Base-by-base conservation (phyloP, 2,797 vertebrate genomes). In the Liasis olivaceus region DNA sequence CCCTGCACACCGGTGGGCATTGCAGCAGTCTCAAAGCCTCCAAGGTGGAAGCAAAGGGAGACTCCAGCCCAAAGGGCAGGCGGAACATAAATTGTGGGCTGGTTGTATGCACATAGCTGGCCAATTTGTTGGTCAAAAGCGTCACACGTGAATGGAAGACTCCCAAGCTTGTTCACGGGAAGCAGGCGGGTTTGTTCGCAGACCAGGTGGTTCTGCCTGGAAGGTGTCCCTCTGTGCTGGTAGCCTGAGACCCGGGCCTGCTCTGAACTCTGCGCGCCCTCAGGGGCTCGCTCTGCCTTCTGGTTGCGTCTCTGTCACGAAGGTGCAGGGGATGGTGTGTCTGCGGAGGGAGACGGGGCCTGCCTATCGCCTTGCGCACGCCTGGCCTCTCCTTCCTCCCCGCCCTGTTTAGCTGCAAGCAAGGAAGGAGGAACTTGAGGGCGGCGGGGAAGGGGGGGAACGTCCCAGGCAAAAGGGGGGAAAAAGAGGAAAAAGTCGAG, bases 291-390 rank as follows among this genome's bases (percentile, higher is more conserved):
- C 36, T 77, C 2, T 22, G 85, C 3, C 84, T 5, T 28, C 9
- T 0, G 5, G 4, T 22, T 72, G 69, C 12, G 8, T 42, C 42
- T 24, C 14, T 5, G 2, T 0, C 0, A 0, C 12, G 20, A 7
- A 84, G 54, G 26, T 14, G 81, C 47, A 8, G 12, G 81, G 60
- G 17, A 7, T 2, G 47, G 42, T 20, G 77, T 2, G 24, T 22
- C 17, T 36, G 6, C 42, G 4, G 22, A 22, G 42, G 47, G 77
- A 36, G 0, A 13, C 0, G 36, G 13, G 60, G 54, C 54, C 69
- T 42, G 31, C 62, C 26, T 22, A 1, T 3, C 1, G 5, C 58
- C 28, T 28, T 11, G 1, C 20, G 12, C n/a, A 31, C 60, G n/a
- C 22, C 15, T 51, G 7, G 20, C 22, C 17, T 24, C 15, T 2